Conservation (phyloP, 2,797 vertebrate genomes). For the Pitangus sulphuratus region DNA sequence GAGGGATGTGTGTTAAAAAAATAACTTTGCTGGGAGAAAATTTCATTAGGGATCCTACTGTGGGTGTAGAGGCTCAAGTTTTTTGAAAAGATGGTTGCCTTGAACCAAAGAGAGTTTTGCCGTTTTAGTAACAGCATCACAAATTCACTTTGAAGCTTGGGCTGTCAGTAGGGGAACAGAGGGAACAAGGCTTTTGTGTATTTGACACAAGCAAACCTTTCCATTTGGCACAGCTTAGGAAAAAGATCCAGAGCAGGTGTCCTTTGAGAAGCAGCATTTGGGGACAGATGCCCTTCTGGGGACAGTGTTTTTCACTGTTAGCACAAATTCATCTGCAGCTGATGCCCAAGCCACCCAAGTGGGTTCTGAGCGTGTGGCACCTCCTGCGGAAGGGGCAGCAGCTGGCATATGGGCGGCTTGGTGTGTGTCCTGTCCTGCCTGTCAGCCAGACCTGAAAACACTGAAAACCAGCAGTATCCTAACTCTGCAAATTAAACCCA, state of each 20-base stretch:
- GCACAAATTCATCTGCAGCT: background rate
- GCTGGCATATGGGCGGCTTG: background rate
- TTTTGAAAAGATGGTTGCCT: background rate
- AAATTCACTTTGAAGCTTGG: background rate
- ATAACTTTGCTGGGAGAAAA: background rate
- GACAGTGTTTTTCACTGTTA: background rate
- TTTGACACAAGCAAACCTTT: background rate
- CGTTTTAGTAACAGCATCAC: background rate
- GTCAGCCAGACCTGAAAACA: background rate
- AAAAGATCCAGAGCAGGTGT: background rate
- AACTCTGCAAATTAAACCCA: background rate
- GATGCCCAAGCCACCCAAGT: conserved; percentile 19
- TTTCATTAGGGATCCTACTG: background rate
- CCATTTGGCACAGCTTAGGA: background rate
- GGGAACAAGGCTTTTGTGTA: background rate
- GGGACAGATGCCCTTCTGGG: conserved; percentile 4
- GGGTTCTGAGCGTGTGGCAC: rapidly evolving
- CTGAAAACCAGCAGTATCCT: background rate
- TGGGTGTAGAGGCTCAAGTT: background rate
- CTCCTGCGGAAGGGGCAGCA: background rate
- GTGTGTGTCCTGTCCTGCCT: background rate
- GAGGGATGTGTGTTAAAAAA: background rate
- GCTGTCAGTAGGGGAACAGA: background rate
- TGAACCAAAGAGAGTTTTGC: background rate
- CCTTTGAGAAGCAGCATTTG: background rate